Conservation (phyloP, 1,140 invertebrate genomes). For the Sminthurides bifidus region DNA sequence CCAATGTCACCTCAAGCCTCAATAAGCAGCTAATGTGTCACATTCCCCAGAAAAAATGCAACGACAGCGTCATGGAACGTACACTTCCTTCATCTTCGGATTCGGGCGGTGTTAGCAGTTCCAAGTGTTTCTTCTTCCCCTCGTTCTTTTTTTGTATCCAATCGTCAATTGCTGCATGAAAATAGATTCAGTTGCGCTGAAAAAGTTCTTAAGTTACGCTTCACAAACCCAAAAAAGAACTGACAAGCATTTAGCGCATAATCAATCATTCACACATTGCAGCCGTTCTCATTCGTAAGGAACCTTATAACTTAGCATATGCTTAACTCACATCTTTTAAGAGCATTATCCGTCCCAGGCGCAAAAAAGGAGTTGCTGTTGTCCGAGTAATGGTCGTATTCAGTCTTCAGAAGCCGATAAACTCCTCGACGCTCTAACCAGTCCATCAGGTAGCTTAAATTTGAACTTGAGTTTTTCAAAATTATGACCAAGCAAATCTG, state of each 20-base stretch:
- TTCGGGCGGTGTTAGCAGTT: conserved; percentile 5
- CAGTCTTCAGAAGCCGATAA: conserved; percentile 22
- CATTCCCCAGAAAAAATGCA: neutral
- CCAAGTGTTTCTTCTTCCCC: neutral
- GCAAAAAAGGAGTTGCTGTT: conserved; percentile 18
- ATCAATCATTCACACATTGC: too few relatives aligned
- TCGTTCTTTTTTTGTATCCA: conserved; percentile 10
- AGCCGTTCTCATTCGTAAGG: neutral
- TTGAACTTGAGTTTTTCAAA: conserved; percentile 19
- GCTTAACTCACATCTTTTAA: conserved; percentile 19
- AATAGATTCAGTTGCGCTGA: neutral
- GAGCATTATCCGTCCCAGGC: conserved; percentile 18
- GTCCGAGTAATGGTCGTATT: conserved; percentile 27
- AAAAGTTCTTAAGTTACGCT: conserved; percentile 8
- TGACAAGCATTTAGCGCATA: too few relatives aligned
- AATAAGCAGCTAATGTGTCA: neutral
- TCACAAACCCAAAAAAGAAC: too few relatives aligned
- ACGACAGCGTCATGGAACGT: too few relatives aligned
- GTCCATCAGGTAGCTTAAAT: conserved; percentile 24
- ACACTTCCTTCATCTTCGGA: conserved; percentile 4
- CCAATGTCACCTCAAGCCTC: neutral
- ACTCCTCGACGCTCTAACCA: conserved; percentile 15
- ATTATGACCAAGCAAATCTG: conserved; percentile 18
- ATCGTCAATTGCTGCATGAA: conserved; percentile 17
- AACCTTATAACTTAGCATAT: neutral